Evolutionary conservation across 2,797 vertebrate species (phyloP).

Genomic region (Etheostoma nigrum): DNA sequence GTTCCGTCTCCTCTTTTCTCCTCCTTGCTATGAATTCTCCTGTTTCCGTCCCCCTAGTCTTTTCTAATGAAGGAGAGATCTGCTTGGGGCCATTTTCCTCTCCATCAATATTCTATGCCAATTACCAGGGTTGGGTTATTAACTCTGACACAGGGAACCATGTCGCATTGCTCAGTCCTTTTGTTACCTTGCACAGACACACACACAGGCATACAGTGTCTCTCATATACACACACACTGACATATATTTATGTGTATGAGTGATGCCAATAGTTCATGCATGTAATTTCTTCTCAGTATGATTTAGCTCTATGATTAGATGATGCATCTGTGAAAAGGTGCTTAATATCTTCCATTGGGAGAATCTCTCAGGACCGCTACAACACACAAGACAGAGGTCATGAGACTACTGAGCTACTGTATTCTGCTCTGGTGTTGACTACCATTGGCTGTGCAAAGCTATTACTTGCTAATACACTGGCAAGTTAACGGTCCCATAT

Average conservation of each 20-base stretch:
- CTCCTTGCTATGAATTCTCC: conserved; percentile 19
- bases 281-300: conserved; percentile 14
- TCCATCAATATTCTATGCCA: conserved; percentile 79
- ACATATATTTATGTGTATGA: conserved; percentile 21
- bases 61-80: conserved; percentile 68
- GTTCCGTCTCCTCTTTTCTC: conserved; percentile 16
- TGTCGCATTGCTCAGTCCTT: conserved; percentile 46
- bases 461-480: not conserved
- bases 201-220: not conserved
- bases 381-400: not conserved
- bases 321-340: conserved; percentile 27
- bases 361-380: not conserved
- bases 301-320: conserved; percentile 38
- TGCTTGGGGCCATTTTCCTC: conserved; percentile 76
- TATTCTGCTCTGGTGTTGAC: not conserved
- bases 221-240: not conserved
- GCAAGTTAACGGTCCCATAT: not conserved
- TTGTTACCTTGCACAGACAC: conserved; percentile 23
- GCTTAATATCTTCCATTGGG: conserved; percentile 3
- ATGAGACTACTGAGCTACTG: not conserved
- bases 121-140: conserved; percentile 71
- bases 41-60: conserved; percentile 50
- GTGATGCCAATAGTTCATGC: not conserved
- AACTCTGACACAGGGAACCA: conserved; percentile 60
- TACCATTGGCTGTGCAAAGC: not conserved